Percentiles rank a stretch among this genome's conserved stretches.
Evolutionary conservation across 2,888 invertebrate genomes (phyloP).

Genomic region (Ceraclea dissimilis): DNA sequence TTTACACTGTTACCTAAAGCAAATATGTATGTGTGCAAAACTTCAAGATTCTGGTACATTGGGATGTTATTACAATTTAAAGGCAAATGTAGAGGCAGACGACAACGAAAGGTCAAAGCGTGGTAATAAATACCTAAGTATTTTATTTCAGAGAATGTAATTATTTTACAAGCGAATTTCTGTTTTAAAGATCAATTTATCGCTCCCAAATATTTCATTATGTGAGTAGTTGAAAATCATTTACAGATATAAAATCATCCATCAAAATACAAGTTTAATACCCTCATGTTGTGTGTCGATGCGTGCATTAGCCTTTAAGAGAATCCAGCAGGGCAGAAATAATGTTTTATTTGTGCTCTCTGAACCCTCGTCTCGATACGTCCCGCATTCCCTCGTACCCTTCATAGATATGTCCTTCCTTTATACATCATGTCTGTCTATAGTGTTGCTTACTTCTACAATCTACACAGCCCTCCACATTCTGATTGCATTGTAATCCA

Average conservation of each 20-base stretch:
- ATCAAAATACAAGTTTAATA: conserved; percentile 1
- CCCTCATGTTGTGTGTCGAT: conserved; percentile 10
- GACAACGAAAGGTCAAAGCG: too few species aligned
- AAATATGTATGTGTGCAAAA: too few species aligned
- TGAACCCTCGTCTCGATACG: not conserved
- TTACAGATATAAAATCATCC: not conserved
- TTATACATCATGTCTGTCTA: not conserved
- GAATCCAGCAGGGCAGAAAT: conserved; percentile 22
- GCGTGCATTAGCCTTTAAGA: conserved; percentile 22
- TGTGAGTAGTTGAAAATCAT: not conserved
- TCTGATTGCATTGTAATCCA: not conserved
- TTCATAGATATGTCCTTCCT: not conserved
- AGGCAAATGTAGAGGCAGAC: too few species aligned
- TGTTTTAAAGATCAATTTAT: too few species aligned
- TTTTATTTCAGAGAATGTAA: too few species aligned
- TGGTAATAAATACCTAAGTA: too few species aligned
- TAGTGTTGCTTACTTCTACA: conserved; percentile 7
- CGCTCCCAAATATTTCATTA: too few species aligned
- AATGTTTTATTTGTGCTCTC: conserved; percentile 24
- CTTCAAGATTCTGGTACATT: too few species aligned
- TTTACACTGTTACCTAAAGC: too few species aligned
- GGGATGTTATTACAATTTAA: too few species aligned
- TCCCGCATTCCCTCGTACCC: conserved; percentile 5
- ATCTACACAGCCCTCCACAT: not conserved
- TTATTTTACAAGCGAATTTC: too few species aligned